phyloP scores from a whole-genome alignment of 2,113 vertebrate genomes.

The Trogon surrucura region DNA sequence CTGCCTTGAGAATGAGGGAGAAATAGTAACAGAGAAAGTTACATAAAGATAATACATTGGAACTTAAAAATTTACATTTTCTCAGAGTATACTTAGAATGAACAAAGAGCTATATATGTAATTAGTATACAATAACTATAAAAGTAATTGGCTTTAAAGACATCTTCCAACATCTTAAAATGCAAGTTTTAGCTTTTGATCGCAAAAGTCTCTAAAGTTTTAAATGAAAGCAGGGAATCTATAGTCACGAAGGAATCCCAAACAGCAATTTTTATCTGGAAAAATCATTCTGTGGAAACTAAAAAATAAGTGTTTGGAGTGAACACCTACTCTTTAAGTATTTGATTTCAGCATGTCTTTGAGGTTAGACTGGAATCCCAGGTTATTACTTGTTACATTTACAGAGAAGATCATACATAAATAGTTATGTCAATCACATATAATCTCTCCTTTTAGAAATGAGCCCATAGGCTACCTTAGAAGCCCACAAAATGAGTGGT shows the following conservation, averaged over 20 bases:
- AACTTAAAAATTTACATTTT: background rate
- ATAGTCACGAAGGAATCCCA: background rate
- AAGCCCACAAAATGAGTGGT: background rate
- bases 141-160: background rate
- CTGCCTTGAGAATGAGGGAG: background rate
- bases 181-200: background rate
- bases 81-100: background rate
- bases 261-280: background rate
- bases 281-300: background rate
- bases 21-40: background rate
- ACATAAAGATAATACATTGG: background rate
- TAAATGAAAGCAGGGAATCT: background rate
- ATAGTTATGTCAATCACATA: background rate
- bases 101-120: background rate
- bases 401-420: background rate
- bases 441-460: background rate
- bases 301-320: background rate
- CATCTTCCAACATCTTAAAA: background rate
- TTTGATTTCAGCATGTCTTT: background rate
- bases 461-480: background rate
- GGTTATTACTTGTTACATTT: background rate
- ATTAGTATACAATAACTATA: background rate
- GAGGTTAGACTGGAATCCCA: background rate
- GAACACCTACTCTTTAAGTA: background rate
- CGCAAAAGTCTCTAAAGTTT: background rate